These are phyloP conservation scores for Melanargia galathea DNA, from an alignment of 2,888 invertebrate species.

Conservation along the genomic window DNA sequence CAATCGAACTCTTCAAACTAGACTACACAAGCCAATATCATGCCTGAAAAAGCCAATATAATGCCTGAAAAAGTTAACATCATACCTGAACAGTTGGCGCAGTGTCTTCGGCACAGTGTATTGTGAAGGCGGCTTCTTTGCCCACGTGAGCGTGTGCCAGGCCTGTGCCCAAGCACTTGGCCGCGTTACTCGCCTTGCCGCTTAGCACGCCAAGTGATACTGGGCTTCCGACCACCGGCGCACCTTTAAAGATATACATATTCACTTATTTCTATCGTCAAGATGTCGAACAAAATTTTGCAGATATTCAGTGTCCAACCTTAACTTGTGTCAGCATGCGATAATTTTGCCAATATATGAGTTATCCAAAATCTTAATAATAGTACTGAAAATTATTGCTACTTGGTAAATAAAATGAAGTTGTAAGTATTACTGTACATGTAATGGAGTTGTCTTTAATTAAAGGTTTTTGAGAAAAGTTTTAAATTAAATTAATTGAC, in stretches of 20 bases:
- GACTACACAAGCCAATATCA: no score
- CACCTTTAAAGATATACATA: slow-evolving; percentile 51
- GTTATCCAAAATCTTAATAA: no score
- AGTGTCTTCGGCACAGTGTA: slow-evolving; percentile 79
- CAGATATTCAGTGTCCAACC: not conserved
- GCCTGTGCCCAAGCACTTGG: slow-evolving; percentile 85
- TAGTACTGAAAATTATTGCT: no score
- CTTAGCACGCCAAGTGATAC: slow-evolving; percentile 78
- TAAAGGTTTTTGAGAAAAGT: no score
- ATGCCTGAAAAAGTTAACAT: not conserved
- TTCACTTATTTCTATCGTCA: no score
- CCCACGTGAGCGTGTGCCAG: slow-evolving; percentile 86
- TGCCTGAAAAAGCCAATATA: not conserved
- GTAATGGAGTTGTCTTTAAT: no score
- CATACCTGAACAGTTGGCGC: slow-evolving; percentile 86
- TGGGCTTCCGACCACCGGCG: slow-evolving; percentile 83
- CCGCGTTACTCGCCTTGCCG: slow-evolving; percentile 68
- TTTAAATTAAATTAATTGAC: no score
- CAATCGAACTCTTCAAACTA: no score
- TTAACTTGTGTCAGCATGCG: no score
- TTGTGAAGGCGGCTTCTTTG: slow-evolving; percentile 87
- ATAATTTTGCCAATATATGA: no score
- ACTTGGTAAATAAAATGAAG: no score
- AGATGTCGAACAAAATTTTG: not conserved
- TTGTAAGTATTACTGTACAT: no score